These are phyloP conservation scores for Chrysaora quinquecirrha DNA, from an alignment of 30 jellyfish, hydroid and myxozoan species.

Conservation along the genomic window DNA sequence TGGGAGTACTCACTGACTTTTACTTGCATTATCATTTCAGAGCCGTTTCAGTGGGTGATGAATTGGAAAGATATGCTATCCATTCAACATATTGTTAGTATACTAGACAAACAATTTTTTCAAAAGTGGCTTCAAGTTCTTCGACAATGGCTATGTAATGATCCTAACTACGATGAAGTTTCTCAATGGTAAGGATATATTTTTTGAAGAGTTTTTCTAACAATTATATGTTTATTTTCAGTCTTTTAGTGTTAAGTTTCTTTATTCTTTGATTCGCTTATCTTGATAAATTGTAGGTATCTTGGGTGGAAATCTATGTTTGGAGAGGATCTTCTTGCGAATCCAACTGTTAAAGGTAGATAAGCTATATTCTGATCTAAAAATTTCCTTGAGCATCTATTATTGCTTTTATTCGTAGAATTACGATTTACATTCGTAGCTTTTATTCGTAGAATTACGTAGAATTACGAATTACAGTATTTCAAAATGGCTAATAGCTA, in stretches of 20 bases:
- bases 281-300: too few species aligned
- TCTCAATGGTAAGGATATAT: slow-evolving; percentile 91
- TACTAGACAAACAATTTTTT: slow-evolving; percentile 86
- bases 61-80: slow-evolving; percentile 89
- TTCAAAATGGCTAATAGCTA: too few species aligned
- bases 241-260: neutral
- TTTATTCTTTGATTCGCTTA: neutral
- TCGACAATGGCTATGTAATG: slow-evolving; percentile 86
- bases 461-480: too few species aligned
- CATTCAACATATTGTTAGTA: slow-evolving; percentile 84
- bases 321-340: slow-evolving; percentile 66
- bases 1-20: too few species aligned
- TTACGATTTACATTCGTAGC: too few species aligned
- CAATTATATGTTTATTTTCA: too few species aligned
- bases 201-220: too few species aligned
- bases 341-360: slow-evolving; percentile 88
- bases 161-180: slow-evolving; percentile 91
- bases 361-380: neutral
- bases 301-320: slow-evolving; percentile 97
- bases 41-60: slow-evolving; percentile 95
- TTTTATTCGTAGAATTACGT: too few species aligned
- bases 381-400: neutral
- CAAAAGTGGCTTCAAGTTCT: slow-evolving; percentile 95
- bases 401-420: too few species aligned
- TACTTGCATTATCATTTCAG: slow-evolving; percentile 32